phyloP scores from a whole-genome alignment of 2,113 vertebrate genomes.

The Upupa epops region DNA sequence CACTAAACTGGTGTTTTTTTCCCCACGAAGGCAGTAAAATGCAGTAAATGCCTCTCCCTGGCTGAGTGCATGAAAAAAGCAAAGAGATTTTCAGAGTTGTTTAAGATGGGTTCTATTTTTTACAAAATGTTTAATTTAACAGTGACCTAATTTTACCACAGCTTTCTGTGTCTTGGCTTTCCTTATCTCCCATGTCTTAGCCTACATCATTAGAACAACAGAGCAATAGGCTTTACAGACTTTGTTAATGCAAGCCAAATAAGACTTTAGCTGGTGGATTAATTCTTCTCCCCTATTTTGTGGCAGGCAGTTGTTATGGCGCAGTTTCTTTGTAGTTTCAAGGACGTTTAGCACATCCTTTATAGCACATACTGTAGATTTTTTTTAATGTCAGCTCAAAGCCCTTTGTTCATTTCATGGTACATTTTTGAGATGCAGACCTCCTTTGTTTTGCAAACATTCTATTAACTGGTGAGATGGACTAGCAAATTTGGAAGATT shows the following conservation, averaged over 20 bases:
- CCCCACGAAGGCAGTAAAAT: background rate
- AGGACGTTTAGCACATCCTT: background rate
- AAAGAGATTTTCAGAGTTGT: conserved; percentile 19
- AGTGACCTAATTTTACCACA: conserved; percentile 55
- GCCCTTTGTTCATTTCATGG: background rate
- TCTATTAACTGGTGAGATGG: background rate
- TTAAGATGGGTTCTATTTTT: conserved; percentile 39
- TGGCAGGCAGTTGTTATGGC: background rate
- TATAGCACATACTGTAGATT: background rate
- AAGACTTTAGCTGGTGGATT: background rate
- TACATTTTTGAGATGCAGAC: background rate
- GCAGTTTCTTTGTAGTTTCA: conserved; percentile 9
- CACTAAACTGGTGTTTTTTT: background rate
- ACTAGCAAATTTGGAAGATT: background rate
- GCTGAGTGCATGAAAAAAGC: background rate
- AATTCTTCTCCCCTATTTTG: conserved; percentile 23
- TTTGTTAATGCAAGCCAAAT: conserved; percentile 25
- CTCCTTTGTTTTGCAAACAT: conserved; percentile 25
- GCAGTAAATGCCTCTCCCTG: background rate
- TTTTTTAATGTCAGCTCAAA: background rate
- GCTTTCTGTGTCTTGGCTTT: conserved; percentile 39
- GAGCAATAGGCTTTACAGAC: conserved; percentile 35
- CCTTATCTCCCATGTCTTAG: conserved; percentile 49
- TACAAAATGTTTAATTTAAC: conserved; percentile 63
- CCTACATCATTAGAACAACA: conserved; percentile 42